These are phyloP conservation scores for Chrysolina americana DNA, from an alignment of 2,888 invertebrate species.

Conservation along the genomic window DNA sequence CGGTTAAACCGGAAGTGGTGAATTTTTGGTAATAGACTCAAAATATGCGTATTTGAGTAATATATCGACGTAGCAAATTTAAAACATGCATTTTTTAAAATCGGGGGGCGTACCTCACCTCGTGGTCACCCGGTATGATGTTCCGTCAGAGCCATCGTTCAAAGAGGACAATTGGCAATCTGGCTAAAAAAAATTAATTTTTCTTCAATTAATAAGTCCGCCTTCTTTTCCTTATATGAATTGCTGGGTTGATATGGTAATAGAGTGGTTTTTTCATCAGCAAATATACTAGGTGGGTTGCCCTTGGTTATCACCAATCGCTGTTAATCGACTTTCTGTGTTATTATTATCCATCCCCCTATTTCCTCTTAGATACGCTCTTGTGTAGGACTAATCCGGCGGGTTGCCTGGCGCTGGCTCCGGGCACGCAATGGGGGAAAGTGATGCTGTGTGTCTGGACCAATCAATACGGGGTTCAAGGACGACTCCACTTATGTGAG, in stretches of 20 bases:
- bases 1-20: too few relatives aligned
- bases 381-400: slow-evolving; percentile 20
- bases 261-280: background rate
- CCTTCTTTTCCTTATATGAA: too few relatives aligned
- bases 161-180: too few relatives aligned
- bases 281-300: background rate
- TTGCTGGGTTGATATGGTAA: background rate
- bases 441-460: slow-evolving; percentile 51
- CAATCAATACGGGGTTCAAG: slow-evolving; percentile 69
- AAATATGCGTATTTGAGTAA: too few relatives aligned
- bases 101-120: too few relatives aligned
- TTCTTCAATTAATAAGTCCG: too few relatives aligned
- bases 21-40: too few relatives aligned
- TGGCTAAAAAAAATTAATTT: too few relatives aligned
- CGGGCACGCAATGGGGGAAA: slow-evolving; percentile 39
- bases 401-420: slow-evolving; percentile 35
- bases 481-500: slow-evolving; percentile 53
- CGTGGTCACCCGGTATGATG: too few relatives aligned
- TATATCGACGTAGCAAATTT: too few relatives aligned
- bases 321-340: slow-evolving; percentile 38
- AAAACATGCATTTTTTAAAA: too few relatives aligned
- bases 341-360: slow-evolving; percentile 33
- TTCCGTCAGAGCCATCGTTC: too few relatives aligned
- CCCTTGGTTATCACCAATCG: background rate
- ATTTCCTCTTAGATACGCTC: slow-evolving; percentile 33